Evolutionary conservation across 2,797 vertebrate genomes (phyloP).

Genomic region (Halcyon badia): DNA sequence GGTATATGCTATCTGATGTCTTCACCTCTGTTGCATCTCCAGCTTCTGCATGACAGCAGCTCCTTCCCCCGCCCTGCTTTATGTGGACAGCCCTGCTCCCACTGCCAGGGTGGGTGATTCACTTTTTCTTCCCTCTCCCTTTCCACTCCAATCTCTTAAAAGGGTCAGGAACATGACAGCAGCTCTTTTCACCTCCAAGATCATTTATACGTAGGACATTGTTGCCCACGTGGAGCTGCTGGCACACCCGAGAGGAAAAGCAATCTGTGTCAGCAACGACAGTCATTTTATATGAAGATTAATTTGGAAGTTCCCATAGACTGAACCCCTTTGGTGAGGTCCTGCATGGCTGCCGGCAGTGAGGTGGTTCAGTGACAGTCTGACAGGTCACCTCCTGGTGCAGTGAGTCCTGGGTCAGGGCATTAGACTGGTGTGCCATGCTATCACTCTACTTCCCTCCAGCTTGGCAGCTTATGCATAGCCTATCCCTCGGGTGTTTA

Average conservation of each 20-base stretch:
- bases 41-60: not conserved
- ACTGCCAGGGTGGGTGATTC: accelerated
- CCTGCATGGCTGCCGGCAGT: accelerated
- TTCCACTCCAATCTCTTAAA: not conserved
- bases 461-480: not conserved
- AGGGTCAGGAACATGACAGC: not conserved
- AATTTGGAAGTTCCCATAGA: not conserved
- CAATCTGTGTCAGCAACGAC: not conserved
- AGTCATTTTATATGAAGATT: not conserved
- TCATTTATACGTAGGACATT: accelerated
- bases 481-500: not conserved
- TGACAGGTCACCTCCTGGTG: not conserved
- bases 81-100: not conserved
- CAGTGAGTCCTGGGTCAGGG: not conserved
- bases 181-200: not conserved
- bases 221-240: not conserved
- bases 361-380: accelerated
- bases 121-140: not conserved
- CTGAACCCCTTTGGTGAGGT: not conserved
- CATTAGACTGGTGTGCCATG: accelerated
- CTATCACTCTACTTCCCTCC: not conserved
- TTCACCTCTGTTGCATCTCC: not conserved
- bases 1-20: not conserved
- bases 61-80: not conserved
- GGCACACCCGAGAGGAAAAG: not conserved